phyloP scores from a whole-genome alignment of 2,797 vertebrate species.

The Melanotaenia nigrans region DNA sequence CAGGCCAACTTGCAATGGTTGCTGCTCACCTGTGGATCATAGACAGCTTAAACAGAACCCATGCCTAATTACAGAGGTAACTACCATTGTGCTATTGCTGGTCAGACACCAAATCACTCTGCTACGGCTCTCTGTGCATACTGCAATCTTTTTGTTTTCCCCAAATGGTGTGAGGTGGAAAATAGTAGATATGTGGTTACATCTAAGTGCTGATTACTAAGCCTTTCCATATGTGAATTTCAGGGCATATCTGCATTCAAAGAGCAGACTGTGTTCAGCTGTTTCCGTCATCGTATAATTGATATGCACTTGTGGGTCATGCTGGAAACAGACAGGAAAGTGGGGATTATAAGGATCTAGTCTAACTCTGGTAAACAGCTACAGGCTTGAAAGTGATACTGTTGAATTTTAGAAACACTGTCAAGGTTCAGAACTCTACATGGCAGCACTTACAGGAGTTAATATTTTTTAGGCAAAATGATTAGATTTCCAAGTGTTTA shows the following conservation, averaged over 20 bases:
- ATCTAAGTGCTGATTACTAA: conserved; percentile 48
- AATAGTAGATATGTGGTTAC: conserved; percentile 48
- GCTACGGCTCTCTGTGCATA: conserved; percentile 31
- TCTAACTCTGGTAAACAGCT: conserved; percentile 28
- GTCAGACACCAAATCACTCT: conserved; percentile 48
- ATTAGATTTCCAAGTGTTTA: background rate
- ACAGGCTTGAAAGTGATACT: conserved; percentile 37
- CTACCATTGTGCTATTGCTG: conserved; percentile 33
- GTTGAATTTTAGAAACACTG: conserved; percentile 30
- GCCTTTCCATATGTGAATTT: conserved; percentile 37
- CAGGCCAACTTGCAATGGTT: conserved; percentile 52
- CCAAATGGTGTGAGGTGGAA: conserved; percentile 45
- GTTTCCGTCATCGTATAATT: conserved; percentile 41
- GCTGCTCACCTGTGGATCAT: conserved; percentile 65
- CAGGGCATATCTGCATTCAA: conserved; percentile 21
- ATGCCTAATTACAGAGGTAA: conserved; percentile 49
- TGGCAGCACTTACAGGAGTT: conserved; percentile 1
- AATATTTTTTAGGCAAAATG: background rate
- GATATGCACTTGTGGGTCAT: conserved; percentile 35
- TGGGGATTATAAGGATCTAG: conserved; percentile 42
- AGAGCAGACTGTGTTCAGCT: conserved; percentile 17
- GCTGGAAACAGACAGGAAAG: conserved; percentile 55
- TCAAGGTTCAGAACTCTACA: background rate
- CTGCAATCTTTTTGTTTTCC: conserved; percentile 44
- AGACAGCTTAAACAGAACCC: conserved; percentile 45